A percentile compares a stretch with the other conserved stretches of the same genome.
These are phyloP conservation scores for Aplocera efformata DNA, from an alignment of 2,888 invertebrate genomes.

Conservation along the genomic window DNA sequence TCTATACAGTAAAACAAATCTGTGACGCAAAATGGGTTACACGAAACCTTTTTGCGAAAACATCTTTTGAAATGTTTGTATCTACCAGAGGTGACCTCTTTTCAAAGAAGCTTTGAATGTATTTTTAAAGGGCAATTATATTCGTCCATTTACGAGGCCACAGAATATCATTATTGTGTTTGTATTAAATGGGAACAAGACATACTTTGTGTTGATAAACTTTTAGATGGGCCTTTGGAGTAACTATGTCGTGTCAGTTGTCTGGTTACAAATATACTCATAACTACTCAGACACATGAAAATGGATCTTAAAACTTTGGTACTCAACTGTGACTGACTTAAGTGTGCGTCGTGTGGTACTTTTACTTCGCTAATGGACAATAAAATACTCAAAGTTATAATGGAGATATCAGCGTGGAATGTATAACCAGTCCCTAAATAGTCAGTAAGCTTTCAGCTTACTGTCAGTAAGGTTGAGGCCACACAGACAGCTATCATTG, in stretches of 20 bases:
- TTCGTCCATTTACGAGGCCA: slow-evolving; percentile 7
- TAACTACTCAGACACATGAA: slow-evolving; percentile 8
- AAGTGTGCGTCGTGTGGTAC: too few species aligned
- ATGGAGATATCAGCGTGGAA: too few species aligned
- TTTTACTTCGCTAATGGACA: too few species aligned
- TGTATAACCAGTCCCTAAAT: too few species aligned
- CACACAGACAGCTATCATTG: too few species aligned
- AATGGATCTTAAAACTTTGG: not conserved
- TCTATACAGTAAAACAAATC: not conserved
- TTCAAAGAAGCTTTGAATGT: slow-evolving; percentile 13
- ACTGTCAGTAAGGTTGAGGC: too few species aligned
- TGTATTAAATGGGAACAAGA: slow-evolving; percentile 17
- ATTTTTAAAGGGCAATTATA: slow-evolving; percentile 9
- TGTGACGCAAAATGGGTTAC: slow-evolving; percentile 2
- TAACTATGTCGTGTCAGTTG: slow-evolving; percentile 12
- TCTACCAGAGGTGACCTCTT: slow-evolving; percentile 16
- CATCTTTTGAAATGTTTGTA: slow-evolving; percentile 19
- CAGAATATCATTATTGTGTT: slow-evolving; percentile 8
- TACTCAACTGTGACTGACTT: too few species aligned
- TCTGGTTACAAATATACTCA: slow-evolving; percentile 18
- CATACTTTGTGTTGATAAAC: slow-evolving; percentile 18
- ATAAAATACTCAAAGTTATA: too few species aligned
- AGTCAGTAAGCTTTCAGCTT: too few species aligned
- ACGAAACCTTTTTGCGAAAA: slow-evolving; percentile 13
- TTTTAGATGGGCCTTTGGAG: slow-evolving; percentile 11